Evolutionary conservation across 2,797 vertebrate genomes (phyloP).

Genomic region (Coluber constrictor): DNA sequence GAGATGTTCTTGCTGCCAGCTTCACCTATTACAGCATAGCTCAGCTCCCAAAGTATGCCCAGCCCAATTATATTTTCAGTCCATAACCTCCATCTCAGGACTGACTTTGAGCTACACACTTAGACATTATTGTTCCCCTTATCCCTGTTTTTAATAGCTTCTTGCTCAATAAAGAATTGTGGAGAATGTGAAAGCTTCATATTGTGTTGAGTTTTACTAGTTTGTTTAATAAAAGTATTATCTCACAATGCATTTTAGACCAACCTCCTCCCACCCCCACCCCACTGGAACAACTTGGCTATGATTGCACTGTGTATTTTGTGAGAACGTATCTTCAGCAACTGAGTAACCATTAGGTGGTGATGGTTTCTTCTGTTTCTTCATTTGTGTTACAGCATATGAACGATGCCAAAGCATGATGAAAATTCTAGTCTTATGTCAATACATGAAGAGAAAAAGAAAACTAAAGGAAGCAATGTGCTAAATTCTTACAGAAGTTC

Average conservation of each 20-base stretch:
- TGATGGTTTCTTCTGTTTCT: neutral
- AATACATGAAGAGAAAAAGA: neutral
- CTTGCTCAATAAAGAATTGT: neutral
- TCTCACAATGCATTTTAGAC: neutral
- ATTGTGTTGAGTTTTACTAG: neutral
- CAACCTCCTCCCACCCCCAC: no score
- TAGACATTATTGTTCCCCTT: neutral
- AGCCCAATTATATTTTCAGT: neutral
- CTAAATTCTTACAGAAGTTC: neutral
- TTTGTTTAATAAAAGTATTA: neutral
- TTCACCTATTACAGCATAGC: neutral
- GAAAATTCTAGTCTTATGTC: neutral
- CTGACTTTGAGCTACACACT: neutral
- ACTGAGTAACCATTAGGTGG: neutral
- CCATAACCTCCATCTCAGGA: neutral
- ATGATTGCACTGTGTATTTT: neutral
- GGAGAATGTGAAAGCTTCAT: neutral
- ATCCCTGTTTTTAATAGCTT: neutral
- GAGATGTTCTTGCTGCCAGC: neutral
- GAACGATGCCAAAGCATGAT: neutral
- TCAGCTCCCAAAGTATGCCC: neutral
- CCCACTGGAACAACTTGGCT: neutral
- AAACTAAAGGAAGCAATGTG: neutral
- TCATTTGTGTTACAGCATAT: neutral
- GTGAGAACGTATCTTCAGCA: neutral